Base-by-base conservation (phyloP, 1,140 invertebrate genomes). In the Trichonephila clavipes region DNA sequence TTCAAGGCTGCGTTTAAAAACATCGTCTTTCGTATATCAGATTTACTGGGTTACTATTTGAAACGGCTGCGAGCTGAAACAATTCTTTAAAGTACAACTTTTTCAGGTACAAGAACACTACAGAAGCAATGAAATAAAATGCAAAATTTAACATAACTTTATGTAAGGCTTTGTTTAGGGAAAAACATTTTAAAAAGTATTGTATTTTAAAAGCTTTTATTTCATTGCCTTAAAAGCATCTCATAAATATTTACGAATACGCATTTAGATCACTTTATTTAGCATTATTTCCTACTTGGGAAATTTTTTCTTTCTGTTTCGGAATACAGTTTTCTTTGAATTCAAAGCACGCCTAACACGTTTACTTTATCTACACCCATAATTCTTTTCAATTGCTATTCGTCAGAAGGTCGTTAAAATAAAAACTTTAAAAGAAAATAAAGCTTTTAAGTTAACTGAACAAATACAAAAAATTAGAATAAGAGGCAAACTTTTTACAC, bases 301-400 rank as follows among this genome's bases (percentile, higher is more conserved):
- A 34, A 72, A 34, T 19, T 28, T 14, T 34, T 72, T 72, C 16
- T 28, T 72, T 72, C 28, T 72, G 16, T 34, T 72, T 72, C 66
- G 4, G 28, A 72, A 28, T 14, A 18, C 18, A 72, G 12, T 72
- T 34, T 72, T 72, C 14, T 34, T 64, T 28, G 28, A 72, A 72
- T 72, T 72, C 28, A 72, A 21, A 72, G 69, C 28, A 72, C 69
- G 69, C 69, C 24, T 72, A 72, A 28, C 69, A 72, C 28, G 69
- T 72, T 34, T 24, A 34, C 28, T 72, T 72, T 72, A 64, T 64
- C 62, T 72, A 72, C 28, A 24, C 24, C 12, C 69, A 28, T 72
- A 28, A 72, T 72, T 72, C 16, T 72, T 34, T 72, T 64, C 4
- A 16, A 34, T 72, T 72, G 28, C 69, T 40, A 72, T 72, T 72